Percentiles rank a stretch among this genome's conserved stretches.
These are phyloP conservation scores for Boleophthalmus pectinirostris DNA, from an alignment of 2,113 vertebrate genomes.

Conservation along the genomic window DNA sequence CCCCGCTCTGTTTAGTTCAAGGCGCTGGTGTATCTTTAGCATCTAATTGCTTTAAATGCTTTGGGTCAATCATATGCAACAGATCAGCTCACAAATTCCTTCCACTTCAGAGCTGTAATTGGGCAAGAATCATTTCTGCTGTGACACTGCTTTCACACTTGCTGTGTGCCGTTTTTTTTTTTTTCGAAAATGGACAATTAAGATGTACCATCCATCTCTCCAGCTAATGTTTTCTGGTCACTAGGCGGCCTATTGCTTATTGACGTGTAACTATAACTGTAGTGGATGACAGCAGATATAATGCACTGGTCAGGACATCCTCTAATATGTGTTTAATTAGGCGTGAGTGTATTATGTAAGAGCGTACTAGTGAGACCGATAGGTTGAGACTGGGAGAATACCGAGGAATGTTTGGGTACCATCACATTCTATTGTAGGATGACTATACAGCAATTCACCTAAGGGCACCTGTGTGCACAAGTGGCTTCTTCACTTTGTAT, in stretches of 20 bases:
- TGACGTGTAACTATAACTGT: constrained; percentile 31
- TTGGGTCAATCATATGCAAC: constrained; percentile 40
- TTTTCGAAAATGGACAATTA: constrained; percentile 35
- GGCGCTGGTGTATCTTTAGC: constrained; percentile 5
- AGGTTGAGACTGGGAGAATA: constrained; percentile 6
- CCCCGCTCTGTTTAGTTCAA: constrained; percentile 2
- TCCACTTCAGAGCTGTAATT: constrained; percentile 34
- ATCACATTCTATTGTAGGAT: background rate
- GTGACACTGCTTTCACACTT: constrained; percentile 28
- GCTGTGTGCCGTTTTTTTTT: constrained; percentile 39
- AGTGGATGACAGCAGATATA: constrained; percentile 10
- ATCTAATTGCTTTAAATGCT: constrained; percentile 27
- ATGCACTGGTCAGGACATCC: constrained; percentile 5
- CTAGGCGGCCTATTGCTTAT: constrained; percentile 25
- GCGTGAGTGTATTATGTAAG: background rate
- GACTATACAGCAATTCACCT: background rate
- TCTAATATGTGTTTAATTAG: constrained; percentile 19
- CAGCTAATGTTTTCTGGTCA: constrained; percentile 30
- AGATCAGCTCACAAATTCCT: constrained; percentile 28
- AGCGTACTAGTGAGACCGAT: background rate
- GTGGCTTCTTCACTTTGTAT: constrained; percentile 24
- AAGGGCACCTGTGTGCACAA: constrained; percentile 21
- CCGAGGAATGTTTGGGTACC: constrained; percentile 9
- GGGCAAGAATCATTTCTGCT: constrained; percentile 25
- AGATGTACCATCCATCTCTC: constrained; percentile 18